Evolutionary conservation across 37 sponge, comb jelly and placozoan species (phyloP), one percentile per base, ranked within the genome.

Genomic region (Petrosia ficiformis): DNA sequence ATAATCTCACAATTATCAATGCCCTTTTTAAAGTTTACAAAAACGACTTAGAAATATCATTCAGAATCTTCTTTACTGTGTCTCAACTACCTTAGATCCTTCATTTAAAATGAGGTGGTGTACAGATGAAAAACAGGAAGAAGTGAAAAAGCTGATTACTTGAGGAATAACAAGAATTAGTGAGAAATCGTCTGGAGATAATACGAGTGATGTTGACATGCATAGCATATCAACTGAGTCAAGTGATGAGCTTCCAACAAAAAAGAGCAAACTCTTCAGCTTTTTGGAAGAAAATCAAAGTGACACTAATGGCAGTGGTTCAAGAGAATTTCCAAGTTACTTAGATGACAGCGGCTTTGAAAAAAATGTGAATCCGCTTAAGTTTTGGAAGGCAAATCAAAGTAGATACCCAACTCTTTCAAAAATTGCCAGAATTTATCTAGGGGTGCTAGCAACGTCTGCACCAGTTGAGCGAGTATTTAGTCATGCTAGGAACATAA

Each of bases 101-200:
- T 36, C 37, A 35, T 67, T 67, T 67, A 67, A 67, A 4, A 30
- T 67, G 1, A 36, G 24, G 1, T 67, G 68, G 68, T 67, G 68
- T 30, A 35, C 26, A 35, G 33, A 24, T n/a, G 33, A 48, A 48
- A 48, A 19, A 48, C 24, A 24, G 68, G 24, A 3, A 24, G 24
- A 67, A 36, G 34, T 11, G 32, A 32, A 35, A 36, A 32, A 31
- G 32, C 22, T 30, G 33, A 24, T 1, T 30, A 36, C 3, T n/a
- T 67, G 14, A 31, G 34, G 22, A 33, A n/a, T 2, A 24, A 67
- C 37, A 24, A 31, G 34, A 35, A n/a, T n/a, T n/a, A n/a, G 37
- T 35, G 37, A 67, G 29, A 36, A 36, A 5, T 32, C 68, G 37
- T 35, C 29, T 67, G 29, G 26, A 10, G 37, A 25, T 67, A 64